These are phyloP conservation scores for Oncorhynchus keta DNA, from an alignment of 2,113 vertebrate genomes.

Conservation along the genomic window DNA sequence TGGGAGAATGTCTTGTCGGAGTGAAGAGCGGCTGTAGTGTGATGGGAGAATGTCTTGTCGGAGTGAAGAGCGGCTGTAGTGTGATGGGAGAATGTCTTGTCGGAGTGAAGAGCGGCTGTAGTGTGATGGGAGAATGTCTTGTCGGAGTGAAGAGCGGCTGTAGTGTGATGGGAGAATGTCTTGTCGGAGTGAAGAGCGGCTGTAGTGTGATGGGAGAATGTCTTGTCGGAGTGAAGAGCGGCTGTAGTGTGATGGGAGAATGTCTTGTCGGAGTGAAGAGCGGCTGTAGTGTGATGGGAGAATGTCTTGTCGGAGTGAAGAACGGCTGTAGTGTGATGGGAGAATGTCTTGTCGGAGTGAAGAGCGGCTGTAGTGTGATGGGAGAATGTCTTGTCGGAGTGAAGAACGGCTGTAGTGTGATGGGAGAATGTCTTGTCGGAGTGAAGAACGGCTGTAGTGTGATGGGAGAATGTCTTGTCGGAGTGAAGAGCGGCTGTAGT, in stretches of 20 bases:
- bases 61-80: conserved; percentile 48
- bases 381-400: too few species aligned
- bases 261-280: too few species aligned
- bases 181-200: conserved; percentile 52
- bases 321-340: conserved; percentile 45
- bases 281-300: too few species aligned
- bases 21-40: too few species aligned
- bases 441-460: too few species aligned
- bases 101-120: conserved; percentile 48
- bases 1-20: too few species aligned
- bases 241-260: too few species aligned
- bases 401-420: too few species aligned
- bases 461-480: too few species aligned
- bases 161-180: conserved; percentile 52
- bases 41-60: conserved; percentile 27
- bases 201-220: conserved; percentile 50
- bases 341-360: conserved; percentile 46
- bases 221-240: conserved; percentile 41
- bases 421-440: too few species aligned
- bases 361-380: too few species aligned
- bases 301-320: conserved; percentile 44
- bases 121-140: conserved; percentile 53
- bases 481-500: too few species aligned
- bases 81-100: conserved; percentile 55
- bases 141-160: conserved; percentile 49